A percentile compares a stretch with the other conserved stretches of the same genome.
phyloP scores from a whole-genome alignment of 2,797 vertebrate species.

The Rhinophrynus dorsalis region DNA sequence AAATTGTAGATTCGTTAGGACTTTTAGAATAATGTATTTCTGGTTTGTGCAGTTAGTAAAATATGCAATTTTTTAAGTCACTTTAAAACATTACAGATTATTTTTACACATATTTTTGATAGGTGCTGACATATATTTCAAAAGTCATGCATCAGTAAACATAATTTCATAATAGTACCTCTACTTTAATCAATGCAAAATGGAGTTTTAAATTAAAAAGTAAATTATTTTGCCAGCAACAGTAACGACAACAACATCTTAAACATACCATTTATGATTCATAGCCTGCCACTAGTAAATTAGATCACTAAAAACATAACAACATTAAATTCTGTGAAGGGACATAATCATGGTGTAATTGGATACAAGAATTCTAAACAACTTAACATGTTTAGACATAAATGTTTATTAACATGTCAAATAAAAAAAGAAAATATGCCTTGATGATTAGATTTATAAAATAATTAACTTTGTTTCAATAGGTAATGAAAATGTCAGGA shows the following conservation, averaged over 20 bases:
- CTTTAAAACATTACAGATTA: no score
- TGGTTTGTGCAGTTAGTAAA: no score
- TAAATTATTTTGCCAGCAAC: constrained; percentile 17
- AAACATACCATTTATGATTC: constrained; percentile 35
- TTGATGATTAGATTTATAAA: constrained; percentile 32
- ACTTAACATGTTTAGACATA: constrained; percentile 41
- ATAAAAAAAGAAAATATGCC: constrained; percentile 32
- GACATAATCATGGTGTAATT: constrained; percentile 44
- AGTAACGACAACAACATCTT: constrained; percentile 26
- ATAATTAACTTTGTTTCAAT: no score
- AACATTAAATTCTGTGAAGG: constrained; percentile 37
- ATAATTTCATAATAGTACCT: constrained; percentile 25
- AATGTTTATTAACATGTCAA: constrained; percentile 47
- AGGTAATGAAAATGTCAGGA: no score
- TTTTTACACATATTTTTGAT: no score
- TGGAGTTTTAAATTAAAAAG: constrained; percentile 25
- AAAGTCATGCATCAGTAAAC: constrained; percentile 4
- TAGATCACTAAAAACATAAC: constrained; percentile 43
- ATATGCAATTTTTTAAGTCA: no score
- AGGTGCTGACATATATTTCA: background rate
- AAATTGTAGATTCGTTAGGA: no score
- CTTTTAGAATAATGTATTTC: no score
- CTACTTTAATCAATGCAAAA: constrained; percentile 23
- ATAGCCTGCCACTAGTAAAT: constrained; percentile 33
- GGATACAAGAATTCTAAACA: constrained; percentile 40